Evolutionary conservation across 2,888 invertebrate genomes (phyloP).

Genomic region (Diarsia brunnea): DNA sequence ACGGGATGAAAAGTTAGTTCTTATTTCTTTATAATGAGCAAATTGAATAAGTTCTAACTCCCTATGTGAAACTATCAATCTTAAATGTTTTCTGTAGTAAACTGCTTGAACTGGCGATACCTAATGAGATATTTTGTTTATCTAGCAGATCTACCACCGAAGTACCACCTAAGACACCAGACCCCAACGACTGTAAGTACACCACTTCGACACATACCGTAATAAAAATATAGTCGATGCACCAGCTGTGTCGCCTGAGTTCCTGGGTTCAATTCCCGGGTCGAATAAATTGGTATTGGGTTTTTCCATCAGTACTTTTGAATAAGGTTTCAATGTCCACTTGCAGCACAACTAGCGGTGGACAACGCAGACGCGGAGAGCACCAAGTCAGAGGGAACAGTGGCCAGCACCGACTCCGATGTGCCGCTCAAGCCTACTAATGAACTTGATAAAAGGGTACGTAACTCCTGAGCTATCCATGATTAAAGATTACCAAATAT

Average conservation of each 20-base stretch:
- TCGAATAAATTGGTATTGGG: no score
- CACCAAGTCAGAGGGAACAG: constrained; percentile 90
- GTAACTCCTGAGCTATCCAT: constrained; percentile 1
- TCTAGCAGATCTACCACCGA: constrained; percentile 77
- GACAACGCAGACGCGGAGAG: constrained; percentile 93
- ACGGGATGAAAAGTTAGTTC: constrained; percentile 72
- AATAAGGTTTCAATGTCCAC: background rate
- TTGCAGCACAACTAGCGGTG: constrained; percentile 77
- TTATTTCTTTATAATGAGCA: background rate
- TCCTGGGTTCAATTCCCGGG: no score
- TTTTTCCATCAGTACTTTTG: no score
- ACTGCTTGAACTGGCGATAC: background rate
- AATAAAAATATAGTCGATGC: background rate
- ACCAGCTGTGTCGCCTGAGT: background rate
- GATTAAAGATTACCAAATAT: background rate
- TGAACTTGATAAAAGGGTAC: constrained; percentile 92
- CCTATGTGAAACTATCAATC: background rate
- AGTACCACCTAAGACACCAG: constrained; percentile 74
- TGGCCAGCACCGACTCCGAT: constrained; percentile 93
- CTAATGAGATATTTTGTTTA: constrained; percentile 14
- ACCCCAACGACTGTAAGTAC: constrained; percentile 80
- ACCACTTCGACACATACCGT: background rate
- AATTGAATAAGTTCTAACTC: background rate
- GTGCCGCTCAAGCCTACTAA: constrained; percentile 91
- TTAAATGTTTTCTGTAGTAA: background rate